These are phyloP conservation scores for Polia nebulosa DNA, from an alignment of 2,888 invertebrate genomes.

Conservation along the genomic window DNA sequence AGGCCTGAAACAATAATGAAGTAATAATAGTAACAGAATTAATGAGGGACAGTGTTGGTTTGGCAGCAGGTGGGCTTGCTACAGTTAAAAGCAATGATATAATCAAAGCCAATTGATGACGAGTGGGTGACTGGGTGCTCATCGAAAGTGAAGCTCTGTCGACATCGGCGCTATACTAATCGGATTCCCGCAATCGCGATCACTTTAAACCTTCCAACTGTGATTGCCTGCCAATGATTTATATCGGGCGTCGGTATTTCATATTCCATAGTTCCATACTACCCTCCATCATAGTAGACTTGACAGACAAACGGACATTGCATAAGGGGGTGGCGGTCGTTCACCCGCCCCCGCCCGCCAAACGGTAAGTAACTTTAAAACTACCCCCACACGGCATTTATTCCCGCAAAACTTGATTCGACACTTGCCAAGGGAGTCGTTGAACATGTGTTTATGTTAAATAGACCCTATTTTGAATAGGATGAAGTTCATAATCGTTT, in stretches of 20 bases:
- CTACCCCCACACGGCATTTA: slow-evolving; percentile 49
- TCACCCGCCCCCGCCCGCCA: slow-evolving; percentile 80
- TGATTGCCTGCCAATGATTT: slow-evolving; percentile 34
- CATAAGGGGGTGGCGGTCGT: slow-evolving; percentile 78
- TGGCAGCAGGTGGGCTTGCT: not conserved
- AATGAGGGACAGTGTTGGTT: not conserved
- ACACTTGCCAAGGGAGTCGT: slow-evolving; percentile 38
- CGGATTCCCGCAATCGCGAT: slow-evolving; percentile 16
- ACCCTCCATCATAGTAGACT: slow-evolving; percentile 57
- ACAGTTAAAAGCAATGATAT: not conserved
- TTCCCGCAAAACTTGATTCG: slow-evolving; percentile 34
- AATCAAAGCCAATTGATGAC: not conserved
- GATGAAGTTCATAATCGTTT: slow-evolving; percentile 37
- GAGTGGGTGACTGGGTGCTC: not conserved
- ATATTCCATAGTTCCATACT: slow-evolving; percentile 30
- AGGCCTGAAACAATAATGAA: not conserved
- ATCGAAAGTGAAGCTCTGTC: not conserved
- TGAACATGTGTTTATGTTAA: slow-evolving; percentile 52
- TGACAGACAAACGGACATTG: slow-evolving; percentile 74
- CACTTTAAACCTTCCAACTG: slow-evolving; percentile 30
- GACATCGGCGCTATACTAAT: not conserved
- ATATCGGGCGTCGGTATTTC: slow-evolving; percentile 45
- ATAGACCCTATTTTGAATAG: slow-evolving; percentile 44
- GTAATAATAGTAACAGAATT: no score
- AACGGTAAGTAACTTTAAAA: slow-evolving; percentile 65